These are phyloP conservation scores for Nebria salina DNA, from an alignment of 2,888 invertebrate species.

Conservation along the genomic window DNA sequence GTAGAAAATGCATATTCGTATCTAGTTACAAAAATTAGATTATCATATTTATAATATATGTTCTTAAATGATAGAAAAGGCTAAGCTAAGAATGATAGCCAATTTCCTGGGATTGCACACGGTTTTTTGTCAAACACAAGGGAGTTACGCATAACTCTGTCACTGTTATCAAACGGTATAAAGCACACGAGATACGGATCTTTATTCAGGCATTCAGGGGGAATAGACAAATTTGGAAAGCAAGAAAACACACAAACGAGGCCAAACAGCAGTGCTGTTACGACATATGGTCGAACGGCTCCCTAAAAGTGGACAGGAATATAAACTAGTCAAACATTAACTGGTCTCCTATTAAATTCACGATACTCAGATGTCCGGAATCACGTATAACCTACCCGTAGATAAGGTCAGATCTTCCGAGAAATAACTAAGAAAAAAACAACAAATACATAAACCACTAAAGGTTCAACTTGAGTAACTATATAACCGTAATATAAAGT, in stretches of 20 bases:
- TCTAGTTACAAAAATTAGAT: not conserved
- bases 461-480: not conserved
- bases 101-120: not conserved
- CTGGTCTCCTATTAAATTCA: conserved; percentile 14
- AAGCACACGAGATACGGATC: not conserved
- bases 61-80: not conserved
- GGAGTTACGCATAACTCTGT: not conserved
- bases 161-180: conserved; percentile 4
- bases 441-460: not conserved
- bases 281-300: not conserved
- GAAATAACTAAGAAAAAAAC: not conserved
- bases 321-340: conserved; percentile 9
- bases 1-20: not conserved
- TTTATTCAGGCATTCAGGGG: not conserved
- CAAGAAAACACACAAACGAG: not conserved
- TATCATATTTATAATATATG: too few relatives aligned
- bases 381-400: conserved; percentile 2
- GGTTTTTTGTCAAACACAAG: not conserved
- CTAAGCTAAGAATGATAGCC: not conserved
- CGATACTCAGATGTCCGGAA: conserved; percentile 9
- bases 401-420: not conserved
- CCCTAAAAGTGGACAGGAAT: not conserved
- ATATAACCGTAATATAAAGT: too few relatives aligned
- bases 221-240: not conserved
- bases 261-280: not conserved